phyloP scores from a whole-genome alignment of 2,113 vertebrate species.

The Delphinus delphis region DNA sequence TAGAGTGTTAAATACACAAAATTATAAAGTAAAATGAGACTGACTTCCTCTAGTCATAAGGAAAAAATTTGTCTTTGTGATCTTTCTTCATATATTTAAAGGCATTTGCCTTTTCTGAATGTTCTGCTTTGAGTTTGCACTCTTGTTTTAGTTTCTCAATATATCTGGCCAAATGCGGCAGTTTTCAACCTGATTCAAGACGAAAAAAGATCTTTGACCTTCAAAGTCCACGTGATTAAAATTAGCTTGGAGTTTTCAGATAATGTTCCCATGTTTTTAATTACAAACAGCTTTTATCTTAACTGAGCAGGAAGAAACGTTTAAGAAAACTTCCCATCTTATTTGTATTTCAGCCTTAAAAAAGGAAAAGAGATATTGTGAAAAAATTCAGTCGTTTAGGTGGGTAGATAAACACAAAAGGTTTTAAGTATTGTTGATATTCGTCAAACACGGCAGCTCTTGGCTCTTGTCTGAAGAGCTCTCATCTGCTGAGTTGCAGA shows the following conservation, averaged over 20 bases:
- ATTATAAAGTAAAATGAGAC: conserved; percentile 64
- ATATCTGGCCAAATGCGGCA: background rate
- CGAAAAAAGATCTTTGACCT: background rate
- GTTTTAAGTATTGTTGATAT: conserved; percentile 61
- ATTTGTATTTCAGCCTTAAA: conserved; percentile 48
- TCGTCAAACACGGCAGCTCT: conserved; percentile 54
- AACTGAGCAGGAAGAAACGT: background rate
- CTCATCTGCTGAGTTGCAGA: conserved; percentile 74
- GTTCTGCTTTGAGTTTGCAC: background rate
- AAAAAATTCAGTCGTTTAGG: conserved; percentile 14
- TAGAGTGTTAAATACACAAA: conserved; percentile 59
- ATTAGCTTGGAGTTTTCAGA: conserved; percentile 24
- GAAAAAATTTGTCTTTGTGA: background rate
- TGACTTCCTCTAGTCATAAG: background rate
- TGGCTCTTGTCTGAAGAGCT: conserved; percentile 66
- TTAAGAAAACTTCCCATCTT: conserved; percentile 1
- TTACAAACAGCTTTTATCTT: conserved; percentile 39
- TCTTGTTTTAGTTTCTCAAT: background rate
- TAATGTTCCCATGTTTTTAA: background rate
- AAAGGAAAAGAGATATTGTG: background rate
- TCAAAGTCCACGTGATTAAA: background rate
- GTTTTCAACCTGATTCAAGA: background rate
- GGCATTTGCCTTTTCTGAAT: background rate
- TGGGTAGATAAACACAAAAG: conserved; percentile 68
- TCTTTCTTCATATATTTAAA: background rate